Percentiles rank a stretch among this genome's conserved stretches.
Conservation (phyloP, 2,113 vertebrate species). For the Turdus rufiventris region DNA sequence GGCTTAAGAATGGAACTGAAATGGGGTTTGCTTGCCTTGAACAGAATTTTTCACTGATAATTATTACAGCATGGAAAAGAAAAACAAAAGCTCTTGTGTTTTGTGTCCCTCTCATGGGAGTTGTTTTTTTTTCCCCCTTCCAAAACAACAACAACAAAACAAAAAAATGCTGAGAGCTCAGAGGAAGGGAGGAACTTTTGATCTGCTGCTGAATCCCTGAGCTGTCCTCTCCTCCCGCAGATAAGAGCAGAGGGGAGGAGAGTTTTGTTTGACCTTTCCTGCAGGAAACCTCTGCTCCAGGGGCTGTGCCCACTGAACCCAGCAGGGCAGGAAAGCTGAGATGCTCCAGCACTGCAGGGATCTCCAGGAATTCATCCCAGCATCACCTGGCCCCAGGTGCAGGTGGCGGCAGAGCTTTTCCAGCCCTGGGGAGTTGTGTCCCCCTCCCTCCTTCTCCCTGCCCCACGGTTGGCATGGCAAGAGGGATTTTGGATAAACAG, state of each 20-base stretch:
- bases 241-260: not conserved
- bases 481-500: not conserved
- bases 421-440: too few species aligned
- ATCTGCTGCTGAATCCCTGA: not conserved
- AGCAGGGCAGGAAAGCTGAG: not conserved
- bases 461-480: not conserved
- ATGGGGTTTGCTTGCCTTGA: not conserved
- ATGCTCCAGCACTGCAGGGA: not conserved
- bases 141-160: not conserved
- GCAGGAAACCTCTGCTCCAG: not conserved
- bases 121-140: not conserved
- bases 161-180: not conserved
- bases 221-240: not conserved
- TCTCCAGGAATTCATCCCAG: not conserved
- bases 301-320: not conserved
- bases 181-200: not conserved
- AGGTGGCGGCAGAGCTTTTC: not conserved
- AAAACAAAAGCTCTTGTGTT: not conserved
- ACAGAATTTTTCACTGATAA: not conserved
- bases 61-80: not conserved
- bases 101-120: not conserved
- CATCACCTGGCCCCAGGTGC: not conserved
- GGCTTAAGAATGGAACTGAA: not conserved
- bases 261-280: not conserved
- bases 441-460: not conserved